A percentile compares a stretch with the other conserved stretches of the same genome.
Conservation (phyloP, 2,113 vertebrate species). For the Cyanoderma ruficeps region DNA sequence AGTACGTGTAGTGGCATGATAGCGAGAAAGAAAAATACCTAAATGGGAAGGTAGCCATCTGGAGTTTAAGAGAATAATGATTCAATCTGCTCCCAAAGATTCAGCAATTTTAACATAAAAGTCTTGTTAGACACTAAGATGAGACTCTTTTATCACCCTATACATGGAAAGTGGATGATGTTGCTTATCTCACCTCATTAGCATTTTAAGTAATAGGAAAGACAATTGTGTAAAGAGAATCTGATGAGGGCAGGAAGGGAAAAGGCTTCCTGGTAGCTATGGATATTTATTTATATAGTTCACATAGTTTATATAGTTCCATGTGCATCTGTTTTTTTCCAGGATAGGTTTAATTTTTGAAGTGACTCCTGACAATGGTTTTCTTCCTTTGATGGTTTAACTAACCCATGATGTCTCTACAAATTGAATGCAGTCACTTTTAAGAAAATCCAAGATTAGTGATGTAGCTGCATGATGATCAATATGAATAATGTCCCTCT, state of each 20-base stretch:
- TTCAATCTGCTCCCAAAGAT: conserved; percentile 15
- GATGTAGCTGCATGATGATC: neutral
- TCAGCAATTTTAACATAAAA: conserved; percentile 21
- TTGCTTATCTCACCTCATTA: neutral
- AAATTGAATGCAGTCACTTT: neutral
- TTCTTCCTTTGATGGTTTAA: neutral
- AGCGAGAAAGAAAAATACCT: conserved; percentile 44
- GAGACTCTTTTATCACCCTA: neutral
- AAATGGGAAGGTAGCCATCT: conserved; percentile 42
- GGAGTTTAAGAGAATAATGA: conserved; percentile 50
- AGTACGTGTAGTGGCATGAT: conserved; percentile 12
- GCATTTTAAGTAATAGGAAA: neutral
- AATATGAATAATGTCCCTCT: neutral
- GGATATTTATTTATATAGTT: neutral
- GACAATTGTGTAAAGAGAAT: neutral
- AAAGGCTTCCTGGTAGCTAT: neutral
- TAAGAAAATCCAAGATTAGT: neutral
- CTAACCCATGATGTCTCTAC: no score
- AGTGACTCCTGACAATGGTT: neutral
- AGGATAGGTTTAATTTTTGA: neutral
- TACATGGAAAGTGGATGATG: neutral
- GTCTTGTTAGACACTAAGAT: conserved; percentile 13
- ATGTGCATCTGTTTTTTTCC: neutral
- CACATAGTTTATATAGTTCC: no score
- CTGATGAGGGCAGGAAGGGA: neutral